Conservation (phyloP, 2,888 invertebrate genomes). For the Acronicta leporina region DNA sequence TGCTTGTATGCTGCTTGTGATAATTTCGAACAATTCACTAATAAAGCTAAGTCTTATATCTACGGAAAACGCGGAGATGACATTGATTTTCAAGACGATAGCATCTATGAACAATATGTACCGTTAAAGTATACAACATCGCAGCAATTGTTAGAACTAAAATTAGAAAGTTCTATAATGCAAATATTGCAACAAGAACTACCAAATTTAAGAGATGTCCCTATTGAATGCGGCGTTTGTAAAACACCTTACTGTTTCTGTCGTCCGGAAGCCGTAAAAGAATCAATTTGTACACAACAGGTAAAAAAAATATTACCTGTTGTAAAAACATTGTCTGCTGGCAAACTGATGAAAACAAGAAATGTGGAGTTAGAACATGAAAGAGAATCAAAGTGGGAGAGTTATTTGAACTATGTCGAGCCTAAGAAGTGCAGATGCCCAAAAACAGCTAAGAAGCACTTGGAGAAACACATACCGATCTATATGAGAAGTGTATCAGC, state of each 20-base stretch:
- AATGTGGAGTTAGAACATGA: conserved; percentile 63
- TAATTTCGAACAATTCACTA: conserved; percentile 73
- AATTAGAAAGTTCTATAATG: conserved; percentile 77
- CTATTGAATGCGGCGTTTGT: conserved; percentile 68
- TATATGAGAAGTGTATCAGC: conserved; percentile 75
- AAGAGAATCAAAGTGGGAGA: conserved; percentile 76
- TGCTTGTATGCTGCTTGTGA: conserved; percentile 81
- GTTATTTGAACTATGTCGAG: conserved; percentile 69
- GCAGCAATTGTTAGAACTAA: conserved; percentile 68
- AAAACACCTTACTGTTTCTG: conserved; percentile 60
- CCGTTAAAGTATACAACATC: conserved; percentile 70
- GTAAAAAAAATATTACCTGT: neutral
- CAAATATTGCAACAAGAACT: conserved; percentile 77
- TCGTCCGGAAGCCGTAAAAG: neutral
- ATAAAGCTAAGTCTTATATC: conserved; percentile 71
- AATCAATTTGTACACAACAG: neutral
- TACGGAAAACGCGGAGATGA: conserved; percentile 71
- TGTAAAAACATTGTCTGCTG: neutral
- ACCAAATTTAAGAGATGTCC: conserved; percentile 66
- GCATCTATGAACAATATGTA: conserved; percentile 68
- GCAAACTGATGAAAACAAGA: conserved; percentile 1
- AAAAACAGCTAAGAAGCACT: conserved; percentile 72
- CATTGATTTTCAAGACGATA: conserved; percentile 68
- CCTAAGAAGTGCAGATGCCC: conserved; percentile 70
- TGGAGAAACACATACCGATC: conserved; percentile 73